Base-by-base conservation (phyloP, 2,113 vertebrate genomes). In the Ophiodon elongatus region DNA sequence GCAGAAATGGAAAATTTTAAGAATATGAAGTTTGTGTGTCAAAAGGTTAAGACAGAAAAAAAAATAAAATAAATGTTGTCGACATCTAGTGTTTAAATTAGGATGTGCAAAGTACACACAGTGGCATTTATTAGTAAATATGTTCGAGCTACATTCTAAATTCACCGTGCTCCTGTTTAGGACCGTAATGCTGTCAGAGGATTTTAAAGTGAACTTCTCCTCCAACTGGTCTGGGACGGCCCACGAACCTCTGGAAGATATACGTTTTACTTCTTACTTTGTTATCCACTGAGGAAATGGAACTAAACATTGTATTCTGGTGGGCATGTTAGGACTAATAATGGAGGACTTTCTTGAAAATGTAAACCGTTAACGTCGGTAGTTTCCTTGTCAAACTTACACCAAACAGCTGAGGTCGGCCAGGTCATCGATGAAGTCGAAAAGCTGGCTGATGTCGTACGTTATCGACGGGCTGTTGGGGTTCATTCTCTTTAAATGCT, bases 401-500 rank as follows among this genome's bases (percentile, higher is more conserved):
- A 99, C 98, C 85, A 99, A 96, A 92, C 98, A 99, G 96, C 98
- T 99, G 94, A 99, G 98, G 89, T 99, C 98, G 76, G 98, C 98
- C 94, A 99, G 95, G 92, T 99, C 98, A 79, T 99, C 98, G n/a
- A 99, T 98, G 91, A 99, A 99, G 91, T 99, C 98, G 90, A 99
- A 99, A 91, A 99, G 96, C 6, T 99, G 98, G 89, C 98, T 99
- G 95, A 99, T 99, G 91, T 99, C 98, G 5, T 99, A 99, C 0
- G 98, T 99, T 93, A 99, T 99, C 8, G 98, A 99, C 4, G 97
- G 98, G 80, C 98, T 99, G 96, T 98, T 99, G 83, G 98, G 98
- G 94, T 99, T 99, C 98, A 99, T 99, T 91, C 98, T 97, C 94
- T 99, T 99, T 94, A 99, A 92, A 93, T 99, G 98, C 70, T 99